Base-by-base conservation (phyloP, 1,140 invertebrate species). In the Rhagoletis pomonella region DNA sequence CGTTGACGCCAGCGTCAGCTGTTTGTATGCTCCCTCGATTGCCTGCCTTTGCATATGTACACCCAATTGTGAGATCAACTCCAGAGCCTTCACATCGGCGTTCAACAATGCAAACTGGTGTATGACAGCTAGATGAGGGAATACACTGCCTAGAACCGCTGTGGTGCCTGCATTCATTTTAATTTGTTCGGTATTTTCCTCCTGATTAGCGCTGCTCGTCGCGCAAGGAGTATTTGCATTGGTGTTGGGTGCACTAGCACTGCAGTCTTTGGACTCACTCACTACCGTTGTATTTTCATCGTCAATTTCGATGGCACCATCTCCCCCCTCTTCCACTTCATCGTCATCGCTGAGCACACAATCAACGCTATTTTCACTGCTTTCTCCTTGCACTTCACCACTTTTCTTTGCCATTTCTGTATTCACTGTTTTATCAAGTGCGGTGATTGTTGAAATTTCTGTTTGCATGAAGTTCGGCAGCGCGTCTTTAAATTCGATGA, bases 401-500 rank as follows among this genome's bases (percentile, higher is more conserved):
- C 87, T 90, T 29, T 5, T 58, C 0, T 14, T 64, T 19, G 44
- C 65, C 1, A 10, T 59, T 10, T 87, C 88, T 17, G 62, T 39
- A 17, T 86, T 58, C 44, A 55, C 17, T 59, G 19, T 62, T 5
- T 87, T 87, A 1, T 84, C 86, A 17, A 87, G 29, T 17, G 88
- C 85, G 19, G 88, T 89, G 17, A 88, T 87, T 1, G 89, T 88
- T 0, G 88, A 85, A 0, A 92, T 88, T 64, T 92, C 91, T 42
- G 90, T 90, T 84, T 92, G 91, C 91, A 92, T 92, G 17, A 92
- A 92, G 88, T 91, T 92, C 3, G 91, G 91, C 73, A 92, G 55
- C 0, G 90, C 87, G 39, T 90, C 89, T 85, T 91, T 92, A 44
- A 90, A 92, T 87, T 92, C 91, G 3, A 92, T 90, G 58, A 92